phyloP scores from a whole-genome alignment of 2,888 invertebrate genomes.

The Cancer borealis region DNA sequence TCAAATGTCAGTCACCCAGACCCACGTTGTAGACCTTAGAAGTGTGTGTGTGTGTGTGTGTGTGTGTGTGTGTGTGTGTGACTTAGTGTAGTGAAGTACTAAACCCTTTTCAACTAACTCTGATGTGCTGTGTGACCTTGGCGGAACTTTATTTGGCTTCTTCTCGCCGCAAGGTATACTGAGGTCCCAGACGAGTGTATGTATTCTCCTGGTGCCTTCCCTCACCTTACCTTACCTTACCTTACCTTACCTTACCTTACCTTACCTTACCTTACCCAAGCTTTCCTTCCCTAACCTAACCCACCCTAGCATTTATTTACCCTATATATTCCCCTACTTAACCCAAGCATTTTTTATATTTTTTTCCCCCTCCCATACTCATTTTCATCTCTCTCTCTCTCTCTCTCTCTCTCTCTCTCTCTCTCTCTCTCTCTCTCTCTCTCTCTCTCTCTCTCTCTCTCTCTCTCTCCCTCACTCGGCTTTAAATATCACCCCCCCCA shows the following conservation, averaged over 20 bases:
- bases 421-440: slow-evolving; percentile 44
- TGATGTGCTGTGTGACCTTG: neutral
- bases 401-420: neutral
- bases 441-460: slow-evolving; percentile 59
- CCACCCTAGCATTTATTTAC: neutral
- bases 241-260: neutral
- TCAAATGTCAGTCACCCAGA: neutral
- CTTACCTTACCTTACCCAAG: neutral
- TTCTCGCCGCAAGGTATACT: neutral
- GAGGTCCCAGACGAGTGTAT: neutral
- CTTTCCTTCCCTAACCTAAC: neutral
- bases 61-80: slow-evolving; percentile 23
- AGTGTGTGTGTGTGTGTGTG: slow-evolving; percentile 16
- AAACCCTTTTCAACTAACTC: too few species aligned
- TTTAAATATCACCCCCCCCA: neutral
- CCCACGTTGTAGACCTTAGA: neutral
- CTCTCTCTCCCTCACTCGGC: slow-evolving; percentile 49
- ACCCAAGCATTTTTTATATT: too few species aligned
- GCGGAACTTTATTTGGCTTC: neutral
- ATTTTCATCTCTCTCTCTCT: neutral
- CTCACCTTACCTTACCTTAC: neutral
- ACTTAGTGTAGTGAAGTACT: neutral
- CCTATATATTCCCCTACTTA: too few species aligned
- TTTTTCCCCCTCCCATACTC: too few species aligned
- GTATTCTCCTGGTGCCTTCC: neutral